Base-by-base conservation (phyloP, 35 echinoderm and acorn worm genomes). In the Ophiothrix spiculata region DNA sequence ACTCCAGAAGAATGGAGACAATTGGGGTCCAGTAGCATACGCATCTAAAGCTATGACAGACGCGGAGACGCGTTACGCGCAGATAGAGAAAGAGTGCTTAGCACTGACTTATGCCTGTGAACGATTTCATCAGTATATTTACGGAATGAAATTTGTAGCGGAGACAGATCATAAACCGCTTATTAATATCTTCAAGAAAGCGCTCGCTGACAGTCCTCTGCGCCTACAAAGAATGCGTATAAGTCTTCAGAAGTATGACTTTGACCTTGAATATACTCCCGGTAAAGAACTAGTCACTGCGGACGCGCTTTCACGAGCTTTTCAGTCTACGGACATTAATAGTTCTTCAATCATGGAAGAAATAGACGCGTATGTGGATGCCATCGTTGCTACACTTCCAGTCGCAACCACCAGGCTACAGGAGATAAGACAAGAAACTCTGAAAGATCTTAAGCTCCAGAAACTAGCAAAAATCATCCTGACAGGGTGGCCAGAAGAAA, bases 101-200 rank as follows among this genome's bases (percentile, higher is more conserved):
- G 84, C 79, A 37, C 46, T 92, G 11, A 83, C 84, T 29, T 92
- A 37, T 45, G 90, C 90, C 0, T 91, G 90, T 78, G 83, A 91
- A 56, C 35, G 78, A 34, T 91, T 82, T 39, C 56, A 91, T 35
- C 79, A 92, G 33, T 92, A 49, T 76, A 11, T 92, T 0, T 82
- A 35, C 23, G 60, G 60, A 69, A 15, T 25, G 23, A 25, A 4
- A 12, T 69, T 77, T 63, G 45, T 74, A 78, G 77, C 81, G 17
- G 84, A 92, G 25, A 85, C 86, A 19, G 86, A 54, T 45, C 91
- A 89, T 56, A 95, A 97, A 73, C 87, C 94, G 3, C 49, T 92
- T 12, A 54, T 91, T 0, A 38, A 90, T 37, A 12, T 97, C 41
- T 89, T 92, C 33, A 35, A 33, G 0, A 97, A 92, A 38, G 45